phyloP scores from a whole-genome alignment of 1,140 invertebrate genomes.

The Drosophila neocordata region DNA sequence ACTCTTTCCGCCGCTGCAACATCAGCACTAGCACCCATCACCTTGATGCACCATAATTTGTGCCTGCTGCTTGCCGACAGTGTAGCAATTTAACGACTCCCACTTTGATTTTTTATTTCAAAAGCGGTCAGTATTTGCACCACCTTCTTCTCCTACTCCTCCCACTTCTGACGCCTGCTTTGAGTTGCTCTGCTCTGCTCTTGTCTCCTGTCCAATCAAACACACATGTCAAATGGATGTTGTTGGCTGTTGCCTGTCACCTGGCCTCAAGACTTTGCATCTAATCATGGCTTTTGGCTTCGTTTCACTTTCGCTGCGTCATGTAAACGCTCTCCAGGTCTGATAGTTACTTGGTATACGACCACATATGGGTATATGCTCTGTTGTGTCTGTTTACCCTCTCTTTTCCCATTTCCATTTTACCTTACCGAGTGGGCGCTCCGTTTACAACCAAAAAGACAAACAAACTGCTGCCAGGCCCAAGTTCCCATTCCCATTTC shows the following conservation, averaged over 20 bases:
- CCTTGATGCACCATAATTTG: constrained; percentile 68
- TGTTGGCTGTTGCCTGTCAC: constrained; percentile 51
- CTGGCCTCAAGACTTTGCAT: constrained; percentile 52
- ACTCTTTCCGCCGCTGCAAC: constrained; percentile 54
- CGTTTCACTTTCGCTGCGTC: constrained; percentile 76
- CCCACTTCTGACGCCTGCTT: neutral
- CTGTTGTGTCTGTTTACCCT: constrained; percentile 5
- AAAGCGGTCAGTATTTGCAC: constrained; percentile 24
- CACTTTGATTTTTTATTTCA: constrained; percentile 50
- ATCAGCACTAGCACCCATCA: constrained; percentile 21
- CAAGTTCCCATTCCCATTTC: neutral
- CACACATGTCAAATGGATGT: constrained; percentile 68
- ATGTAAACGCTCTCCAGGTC: constrained; percentile 70
- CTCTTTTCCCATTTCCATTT: constrained; percentile 40
- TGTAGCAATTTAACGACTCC: constrained; percentile 62
- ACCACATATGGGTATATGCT: constrained; percentile 30
- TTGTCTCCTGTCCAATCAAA: constrained; percentile 62
- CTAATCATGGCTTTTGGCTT: constrained; percentile 62
- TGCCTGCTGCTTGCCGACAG: constrained; percentile 58
- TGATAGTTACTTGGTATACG: constrained; percentile 47
- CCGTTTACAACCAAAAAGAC: constrained; percentile 55
- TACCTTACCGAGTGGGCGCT: constrained; percentile 46
- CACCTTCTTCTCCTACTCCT: constrained; percentile 28
- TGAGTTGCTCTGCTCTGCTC: neutral
- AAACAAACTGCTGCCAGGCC: constrained; percentile 20